A percentile compares a stretch with the other conserved stretches of the same genome.
phyloP scores from a whole-genome alignment of 2,888 invertebrate genomes.

The Holacanthella duospinosa region DNA sequence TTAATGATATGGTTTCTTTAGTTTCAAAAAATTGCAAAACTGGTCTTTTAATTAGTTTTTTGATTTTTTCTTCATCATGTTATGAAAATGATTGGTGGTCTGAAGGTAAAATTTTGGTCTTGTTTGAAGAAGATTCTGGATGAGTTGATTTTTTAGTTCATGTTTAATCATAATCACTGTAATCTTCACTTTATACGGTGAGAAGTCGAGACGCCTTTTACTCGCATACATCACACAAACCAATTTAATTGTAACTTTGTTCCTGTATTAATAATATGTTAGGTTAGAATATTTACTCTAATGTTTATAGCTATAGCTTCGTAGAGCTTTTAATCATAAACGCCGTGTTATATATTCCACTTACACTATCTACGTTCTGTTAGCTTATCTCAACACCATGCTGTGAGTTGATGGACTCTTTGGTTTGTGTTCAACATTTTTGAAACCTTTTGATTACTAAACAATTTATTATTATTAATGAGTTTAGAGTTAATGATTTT shows the following conservation, averaged over 20 bases:
- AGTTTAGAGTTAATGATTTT: no score
- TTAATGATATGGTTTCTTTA: background rate
- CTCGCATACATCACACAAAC: background rate
- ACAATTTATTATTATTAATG: background rate
- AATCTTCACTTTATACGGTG: conserved; percentile 4
- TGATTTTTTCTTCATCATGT: background rate
- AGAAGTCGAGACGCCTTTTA: background rate
- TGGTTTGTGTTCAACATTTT: background rate
- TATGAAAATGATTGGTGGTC: background rate
- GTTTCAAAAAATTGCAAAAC: background rate
- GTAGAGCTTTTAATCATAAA: background rate
- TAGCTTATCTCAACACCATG: no score
- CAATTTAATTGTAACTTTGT: conserved; percentile 1
- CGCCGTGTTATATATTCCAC: background rate
- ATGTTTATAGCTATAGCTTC: background rate
- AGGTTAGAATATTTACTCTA: background rate
- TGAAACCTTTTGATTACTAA: background rate
- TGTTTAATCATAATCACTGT: conserved; percentile 5
- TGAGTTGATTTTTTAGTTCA: background rate
- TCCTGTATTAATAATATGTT: conserved; percentile 2
- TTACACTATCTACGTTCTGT: background rate
- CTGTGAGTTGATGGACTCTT: background rate
- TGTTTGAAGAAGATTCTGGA: no score
- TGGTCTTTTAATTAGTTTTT: background rate
- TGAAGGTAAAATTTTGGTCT: no score